Evolutionary conservation across 2,888 invertebrate species (phyloP).

Genomic region (Nemoura dubitans): DNA sequence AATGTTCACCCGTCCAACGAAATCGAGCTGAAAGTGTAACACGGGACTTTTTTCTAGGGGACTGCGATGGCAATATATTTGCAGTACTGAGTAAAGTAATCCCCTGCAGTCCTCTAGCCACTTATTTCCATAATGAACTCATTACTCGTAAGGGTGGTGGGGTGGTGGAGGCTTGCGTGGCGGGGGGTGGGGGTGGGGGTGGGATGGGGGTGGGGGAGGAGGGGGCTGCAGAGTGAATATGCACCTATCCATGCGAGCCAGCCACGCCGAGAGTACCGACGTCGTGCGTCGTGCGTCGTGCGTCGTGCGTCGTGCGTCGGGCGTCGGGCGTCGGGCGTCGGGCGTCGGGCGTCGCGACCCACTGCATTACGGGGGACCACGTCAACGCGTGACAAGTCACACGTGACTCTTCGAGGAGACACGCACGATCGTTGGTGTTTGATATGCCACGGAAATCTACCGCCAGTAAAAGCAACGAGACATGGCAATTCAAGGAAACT

Average conservation of each 20-base stretch:
- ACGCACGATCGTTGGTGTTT: background rate
- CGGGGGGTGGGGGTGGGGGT: background rate
- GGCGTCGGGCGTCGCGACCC: background rate
- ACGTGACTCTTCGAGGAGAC: background rate
- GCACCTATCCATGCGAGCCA: background rate
- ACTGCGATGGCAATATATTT: background rate
- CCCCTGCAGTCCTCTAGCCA: conserved; percentile 7
- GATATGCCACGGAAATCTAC: background rate
- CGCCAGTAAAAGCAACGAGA: background rate
- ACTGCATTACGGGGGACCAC: background rate
- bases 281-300: too few relatives aligned
- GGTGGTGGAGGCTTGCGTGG: background rate
- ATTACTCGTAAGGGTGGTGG: background rate
- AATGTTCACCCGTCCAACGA: background rate
- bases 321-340: too few relatives aligned
- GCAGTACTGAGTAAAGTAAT: background rate
- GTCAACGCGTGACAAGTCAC: background rate
- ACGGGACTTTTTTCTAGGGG: background rate
- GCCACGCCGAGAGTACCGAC: background rate
- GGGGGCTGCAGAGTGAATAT: background rate
- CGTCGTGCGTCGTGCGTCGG: too few relatives aligned
- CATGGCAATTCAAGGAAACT: conserved; percentile 7
- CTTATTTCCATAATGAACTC: conserved; percentile 12
- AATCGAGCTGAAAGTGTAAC: background rate
- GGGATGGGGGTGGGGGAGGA: background rate